Percentiles rank a stretch among this genome's conserved stretches.
These are phyloP conservation scores for Zeugodacus cucurbitae DNA, from an alignment of 1,140 invertebrate species.

Conservation along the genomic window DNA sequence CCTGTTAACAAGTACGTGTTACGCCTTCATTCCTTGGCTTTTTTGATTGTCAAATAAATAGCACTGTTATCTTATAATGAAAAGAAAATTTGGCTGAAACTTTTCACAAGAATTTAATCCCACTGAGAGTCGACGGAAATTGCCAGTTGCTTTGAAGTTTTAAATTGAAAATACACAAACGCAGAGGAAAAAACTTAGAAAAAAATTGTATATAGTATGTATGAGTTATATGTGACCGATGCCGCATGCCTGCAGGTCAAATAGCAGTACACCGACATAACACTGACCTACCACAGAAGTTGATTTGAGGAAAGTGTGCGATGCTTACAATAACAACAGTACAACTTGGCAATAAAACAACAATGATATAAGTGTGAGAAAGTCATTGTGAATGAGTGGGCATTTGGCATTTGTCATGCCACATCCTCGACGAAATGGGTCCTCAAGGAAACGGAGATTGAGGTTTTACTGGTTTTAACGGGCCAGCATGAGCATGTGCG, in stretches of 20 bases:
- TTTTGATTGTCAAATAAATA: no score
- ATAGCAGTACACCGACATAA: background rate
- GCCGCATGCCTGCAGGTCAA: no score
- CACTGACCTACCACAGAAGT: background rate
- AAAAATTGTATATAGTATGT: background rate
- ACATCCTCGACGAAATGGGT: background rate
- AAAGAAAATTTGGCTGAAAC: background rate
- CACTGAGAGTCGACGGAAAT: background rate
- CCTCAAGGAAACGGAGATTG: background rate
- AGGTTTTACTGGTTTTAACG: background rate
- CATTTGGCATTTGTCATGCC: background rate
- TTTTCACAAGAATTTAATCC: background rate
- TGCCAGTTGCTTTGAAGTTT: background rate
- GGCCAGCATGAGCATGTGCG: background rate
- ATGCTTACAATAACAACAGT: background rate
- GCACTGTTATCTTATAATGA: no score
- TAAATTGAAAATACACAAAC: background rate
- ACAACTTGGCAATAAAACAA: background rate
- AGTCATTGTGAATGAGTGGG: background rate
- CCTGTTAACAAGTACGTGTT: no score
- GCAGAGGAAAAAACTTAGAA: background rate
- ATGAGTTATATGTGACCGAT: background rate
- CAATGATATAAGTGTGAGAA: background rate
- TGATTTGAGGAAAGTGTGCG: background rate
- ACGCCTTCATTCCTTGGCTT: no score